Base-by-base conservation (phyloP, 2,888 invertebrate species). In the Trichopria drosophilae region DNA sequence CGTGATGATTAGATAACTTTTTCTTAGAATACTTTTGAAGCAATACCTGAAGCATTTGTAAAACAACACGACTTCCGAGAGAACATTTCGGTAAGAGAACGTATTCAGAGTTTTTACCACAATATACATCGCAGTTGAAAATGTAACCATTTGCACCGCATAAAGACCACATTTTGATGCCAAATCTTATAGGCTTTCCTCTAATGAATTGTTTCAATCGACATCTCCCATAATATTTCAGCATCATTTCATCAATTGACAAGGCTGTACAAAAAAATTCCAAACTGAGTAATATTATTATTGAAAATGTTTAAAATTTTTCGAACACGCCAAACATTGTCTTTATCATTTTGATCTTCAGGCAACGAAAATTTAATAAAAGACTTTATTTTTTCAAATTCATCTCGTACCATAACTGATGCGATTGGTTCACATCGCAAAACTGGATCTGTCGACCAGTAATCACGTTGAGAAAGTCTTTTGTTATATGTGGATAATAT, bases 51-150 rank as follows among this genome's bases (percentile, higher is more conserved):
- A 32, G n/a, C 43, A 43, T 31, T 20, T 43, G 18, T 5, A 43
- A 22, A 19, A 43, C 43, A 4, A 43, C 43, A 16, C 43, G 22
- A 26, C 43, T 43, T 23, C 32, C 43, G 20, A 34, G 19, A 43
- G 43, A 22, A 43, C 23, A 34, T 23, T 43, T 32, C 5, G 3
- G 15, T 32, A 19, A 43, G 22, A 12, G 13, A 6, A 23, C 43
- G 23, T 20, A 16, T 32, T 2, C 23, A 12, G 7, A n/a, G 23
- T 13, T 40, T 39, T 40, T 39, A 6, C 40, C 29, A 39, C 47
- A 31, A 26, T 40, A 64, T 53, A 43, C 23, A 7, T 32, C 43
- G 16, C 32, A 43, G 34, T 43, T 10, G 16, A 43, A 43, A 20
- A 43, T 15, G 12, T 28, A 41, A 28, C 41, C 29, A 41, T 3